phyloP scores from a whole-genome alignment of 2,113 vertebrate genomes.

The Daubentonia madagascariensis region DNA sequence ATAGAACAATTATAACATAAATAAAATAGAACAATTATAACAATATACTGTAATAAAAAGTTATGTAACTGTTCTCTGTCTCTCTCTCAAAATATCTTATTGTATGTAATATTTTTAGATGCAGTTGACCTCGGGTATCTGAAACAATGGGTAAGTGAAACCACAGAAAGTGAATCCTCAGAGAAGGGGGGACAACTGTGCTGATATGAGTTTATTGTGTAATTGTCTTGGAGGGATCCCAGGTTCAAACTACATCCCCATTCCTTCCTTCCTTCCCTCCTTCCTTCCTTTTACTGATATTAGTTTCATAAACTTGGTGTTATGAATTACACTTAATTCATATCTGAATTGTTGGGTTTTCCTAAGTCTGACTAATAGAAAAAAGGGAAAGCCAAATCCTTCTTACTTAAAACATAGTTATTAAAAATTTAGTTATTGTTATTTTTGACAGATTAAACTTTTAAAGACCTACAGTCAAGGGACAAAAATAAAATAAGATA shows the following conservation, averaged over 20 bases:
- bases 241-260: background rate
- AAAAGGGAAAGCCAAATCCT: background rate
- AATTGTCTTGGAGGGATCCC: background rate
- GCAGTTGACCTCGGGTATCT: background rate
- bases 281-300: background rate
- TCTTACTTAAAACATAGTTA: constrained; percentile 12
- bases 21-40: background rate
- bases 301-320: background rate
- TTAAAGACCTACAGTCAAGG: background rate
- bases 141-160: background rate
- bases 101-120: background rate
- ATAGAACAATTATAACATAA: no score
- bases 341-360: background rate
- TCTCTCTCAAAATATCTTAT: background rate
- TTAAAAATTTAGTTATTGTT: background rate
- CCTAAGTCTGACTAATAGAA: constrained; percentile 6
- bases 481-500: background rate
- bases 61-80: background rate
- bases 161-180: background rate
- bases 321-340: background rate
- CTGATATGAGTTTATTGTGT: background rate
- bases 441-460: background rate
- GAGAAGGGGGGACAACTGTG: background rate
- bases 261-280: background rate
- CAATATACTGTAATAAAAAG: background rate